phyloP scores from a whole-genome alignment of 2,888 invertebrate genomes.

The Norana najaformis region DNA sequence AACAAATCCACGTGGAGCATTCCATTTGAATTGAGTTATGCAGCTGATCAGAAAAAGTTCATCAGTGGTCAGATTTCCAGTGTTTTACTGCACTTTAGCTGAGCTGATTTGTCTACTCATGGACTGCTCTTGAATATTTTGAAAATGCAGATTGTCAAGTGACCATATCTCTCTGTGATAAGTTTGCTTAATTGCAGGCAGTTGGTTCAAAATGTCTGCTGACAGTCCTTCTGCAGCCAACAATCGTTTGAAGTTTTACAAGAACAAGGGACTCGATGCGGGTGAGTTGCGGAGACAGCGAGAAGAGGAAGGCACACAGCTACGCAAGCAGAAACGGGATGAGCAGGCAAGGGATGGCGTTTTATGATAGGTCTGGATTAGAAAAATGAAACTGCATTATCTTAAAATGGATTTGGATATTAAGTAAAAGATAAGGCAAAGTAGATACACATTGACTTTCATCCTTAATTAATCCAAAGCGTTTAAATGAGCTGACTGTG shows the following conservation, averaged over 20 bases:
- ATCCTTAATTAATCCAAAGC: background rate
- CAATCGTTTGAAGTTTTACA: conserved; percentile 72
- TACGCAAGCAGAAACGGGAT: conserved; percentile 91
- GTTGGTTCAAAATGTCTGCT: conserved; percentile 22
- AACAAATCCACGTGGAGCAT: too few species aligned
- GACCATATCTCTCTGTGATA: background rate
- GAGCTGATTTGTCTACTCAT: too few species aligned
- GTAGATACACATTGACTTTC: background rate
- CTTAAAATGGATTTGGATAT: background rate
- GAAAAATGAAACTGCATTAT: background rate
- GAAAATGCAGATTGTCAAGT: background rate
- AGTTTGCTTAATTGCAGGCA: background rate
- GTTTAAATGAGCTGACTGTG: background rate
- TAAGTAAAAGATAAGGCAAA: background rate
- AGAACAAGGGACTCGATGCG: conserved; percentile 87
- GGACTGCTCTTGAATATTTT: background rate
- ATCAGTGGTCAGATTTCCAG: too few species aligned
- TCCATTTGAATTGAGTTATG: too few species aligned
- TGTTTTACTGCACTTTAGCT: too few species aligned
- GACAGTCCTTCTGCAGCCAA: conserved; percentile 44
- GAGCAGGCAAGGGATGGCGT: conserved; percentile 71
- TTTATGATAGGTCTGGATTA: background rate
- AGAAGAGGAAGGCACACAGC: conserved; percentile 93
- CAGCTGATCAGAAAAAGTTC: too few species aligned
- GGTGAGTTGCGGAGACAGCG: conserved; percentile 86